phyloP scores from a whole-genome alignment of 2,113 vertebrate species.

The Polypterus bichir region DNA sequence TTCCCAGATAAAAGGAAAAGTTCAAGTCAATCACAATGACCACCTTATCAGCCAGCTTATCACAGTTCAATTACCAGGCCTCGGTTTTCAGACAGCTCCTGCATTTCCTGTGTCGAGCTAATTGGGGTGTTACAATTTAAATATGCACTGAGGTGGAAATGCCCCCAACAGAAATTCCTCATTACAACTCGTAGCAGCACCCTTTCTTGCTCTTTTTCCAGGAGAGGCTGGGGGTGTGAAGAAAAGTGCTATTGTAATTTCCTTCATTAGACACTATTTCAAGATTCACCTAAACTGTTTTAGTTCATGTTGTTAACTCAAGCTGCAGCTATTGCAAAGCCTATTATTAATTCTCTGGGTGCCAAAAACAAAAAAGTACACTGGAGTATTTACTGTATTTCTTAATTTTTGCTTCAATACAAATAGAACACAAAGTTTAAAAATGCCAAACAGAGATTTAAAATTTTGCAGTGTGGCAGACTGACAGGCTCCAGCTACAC shows the following conservation, averaged over 20 bases:
- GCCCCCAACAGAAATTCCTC: background rate
- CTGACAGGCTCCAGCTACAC: too few relatives aligned
- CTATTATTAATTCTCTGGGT: background rate
- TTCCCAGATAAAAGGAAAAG: constrained; percentile 7
- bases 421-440: too few relatives aligned
- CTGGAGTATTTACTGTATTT: too few relatives aligned
- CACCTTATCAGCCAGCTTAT: constrained; percentile 4
- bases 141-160: constrained; percentile 1
- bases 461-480: too few relatives aligned
- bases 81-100: background rate
- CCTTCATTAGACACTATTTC: constrained; percentile 8
- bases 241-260: constrained; percentile 1
- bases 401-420: too few relatives aligned
- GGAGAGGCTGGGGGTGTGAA: constrained; percentile 1
- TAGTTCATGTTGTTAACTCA: background rate
- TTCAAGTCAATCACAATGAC: constrained; percentile 7
- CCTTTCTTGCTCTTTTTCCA: background rate
- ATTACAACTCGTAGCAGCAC: background rate
- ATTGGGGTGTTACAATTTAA: constrained; percentile 4
- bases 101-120: background rate
- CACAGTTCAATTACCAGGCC: constrained; percentile 8
- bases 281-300: background rate
- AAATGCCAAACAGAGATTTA: too few relatives aligned
- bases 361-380: too few relatives aligned
- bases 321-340: background rate